phyloP scores from a whole-genome alignment of 2,888 invertebrate genomes.

The Drosophila greeni region DNA sequence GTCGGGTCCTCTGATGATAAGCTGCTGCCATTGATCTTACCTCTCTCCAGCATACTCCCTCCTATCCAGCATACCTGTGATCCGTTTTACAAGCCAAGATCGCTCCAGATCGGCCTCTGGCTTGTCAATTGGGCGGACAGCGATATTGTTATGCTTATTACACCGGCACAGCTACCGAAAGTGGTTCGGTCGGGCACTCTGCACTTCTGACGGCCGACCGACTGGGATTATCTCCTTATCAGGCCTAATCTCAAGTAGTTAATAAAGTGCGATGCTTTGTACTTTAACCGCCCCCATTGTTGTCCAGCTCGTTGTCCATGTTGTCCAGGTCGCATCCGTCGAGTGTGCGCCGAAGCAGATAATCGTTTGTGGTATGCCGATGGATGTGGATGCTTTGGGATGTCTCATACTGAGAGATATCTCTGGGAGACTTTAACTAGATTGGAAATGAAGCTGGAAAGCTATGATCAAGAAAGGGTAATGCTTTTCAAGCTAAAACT shows the following conservation, averaged over 20 bases:
- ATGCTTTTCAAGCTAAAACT: too few species aligned
- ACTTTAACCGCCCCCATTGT: constrained; percentile 73
- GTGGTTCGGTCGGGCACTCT: constrained; percentile 38
- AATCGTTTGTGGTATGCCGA: constrained; percentile 75
- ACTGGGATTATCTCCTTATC: constrained; percentile 77
- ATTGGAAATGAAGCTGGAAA: background rate
- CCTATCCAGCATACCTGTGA: constrained; percentile 59
- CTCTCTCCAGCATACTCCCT: constrained; percentile 30
- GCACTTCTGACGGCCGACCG: constrained; percentile 63
- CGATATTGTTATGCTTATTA: constrained; percentile 77
- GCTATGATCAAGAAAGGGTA: background rate
- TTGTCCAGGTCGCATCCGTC: constrained; percentile 47
- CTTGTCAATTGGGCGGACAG: constrained; percentile 76
- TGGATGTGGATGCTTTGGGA: constrained; percentile 45
- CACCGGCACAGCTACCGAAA: constrained; percentile 74
- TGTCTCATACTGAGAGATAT: constrained; percentile 36
- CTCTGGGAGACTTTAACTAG: constrained; percentile 2
- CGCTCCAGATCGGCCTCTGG: constrained; percentile 61
- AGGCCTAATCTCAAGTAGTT: constrained; percentile 78
- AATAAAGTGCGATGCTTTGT: constrained; percentile 78
- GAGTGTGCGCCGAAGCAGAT: constrained; percentile 70
- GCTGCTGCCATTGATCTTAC: constrained; percentile 76
- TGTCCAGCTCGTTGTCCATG: constrained; percentile 16
- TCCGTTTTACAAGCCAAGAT: constrained; percentile 65
- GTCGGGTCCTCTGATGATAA: constrained; percentile 39